phyloP scores from a whole-genome alignment of 1,140 invertebrate species.

The Lepidurus arcticus region DNA sequence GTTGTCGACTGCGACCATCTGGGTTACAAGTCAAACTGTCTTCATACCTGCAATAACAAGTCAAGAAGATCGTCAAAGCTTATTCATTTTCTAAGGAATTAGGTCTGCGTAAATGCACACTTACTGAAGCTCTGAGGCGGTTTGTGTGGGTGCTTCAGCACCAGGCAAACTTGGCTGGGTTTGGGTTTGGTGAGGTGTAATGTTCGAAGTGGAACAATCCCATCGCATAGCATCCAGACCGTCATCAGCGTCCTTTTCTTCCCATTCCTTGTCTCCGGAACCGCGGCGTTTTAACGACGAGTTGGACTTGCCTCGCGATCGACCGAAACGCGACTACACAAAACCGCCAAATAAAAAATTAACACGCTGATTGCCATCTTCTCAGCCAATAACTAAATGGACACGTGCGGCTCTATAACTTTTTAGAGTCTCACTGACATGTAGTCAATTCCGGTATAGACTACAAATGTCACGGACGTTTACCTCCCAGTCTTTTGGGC shows the following conservation, averaged over 20 bases:
- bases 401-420: no score
- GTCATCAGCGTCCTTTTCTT: not conserved
- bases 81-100: no score
- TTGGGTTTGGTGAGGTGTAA: not conserved
- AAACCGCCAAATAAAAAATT: not conserved
- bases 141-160: not conserved
- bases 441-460: no score
- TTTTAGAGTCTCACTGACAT: no score
- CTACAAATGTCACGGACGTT: no score
- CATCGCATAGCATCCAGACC: not conserved
- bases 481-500: no score
- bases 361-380: not conserved
- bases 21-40: not conserved
- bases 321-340: not conserved
- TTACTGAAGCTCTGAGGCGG: not conserved
- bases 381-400: not conserved
- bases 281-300: not conserved
- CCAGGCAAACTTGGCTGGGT: not conserved
- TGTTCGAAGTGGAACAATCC: not conserved
- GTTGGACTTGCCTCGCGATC: conserved; percentile 2
- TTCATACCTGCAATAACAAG: not conserved
- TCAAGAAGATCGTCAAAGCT: no score
- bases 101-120: not conserved
- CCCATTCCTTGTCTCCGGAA: not conserved
- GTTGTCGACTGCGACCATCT: not conserved